Base-by-base conservation (phyloP, 2,888 invertebrate genomes). In the Drosophila mulleri region DNA sequence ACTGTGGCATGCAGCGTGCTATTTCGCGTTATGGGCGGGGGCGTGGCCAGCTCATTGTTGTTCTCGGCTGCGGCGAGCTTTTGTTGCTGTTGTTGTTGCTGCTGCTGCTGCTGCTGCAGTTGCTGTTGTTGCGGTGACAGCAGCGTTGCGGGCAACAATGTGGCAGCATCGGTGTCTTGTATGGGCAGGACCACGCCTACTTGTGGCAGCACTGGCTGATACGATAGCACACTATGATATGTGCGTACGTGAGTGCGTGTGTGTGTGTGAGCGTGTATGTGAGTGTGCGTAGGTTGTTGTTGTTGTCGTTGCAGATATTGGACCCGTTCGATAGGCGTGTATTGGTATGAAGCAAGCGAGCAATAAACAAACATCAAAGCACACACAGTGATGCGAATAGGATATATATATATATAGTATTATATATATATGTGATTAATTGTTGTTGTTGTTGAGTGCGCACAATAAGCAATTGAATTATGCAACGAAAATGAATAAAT, bases 141-240 rank as follows among this genome's bases (percentile, higher is more conserved):
- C 63, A 89, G 71, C 42, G 83, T 90, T 63, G 82, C 73, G 20
- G 89, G 87, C 71, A 86, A 53, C 50, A 86, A 45, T 59, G 77
- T 71, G 41, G 59, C 67, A 47, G 54, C 37, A 50, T 44, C 72
- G 57, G 81, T 61, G 44, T 80, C 75, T 61, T 80, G 84, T 56
- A 72, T 78, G 57, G 90, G 88, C 78, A 78, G 45, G 18, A 75
- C 77, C 71, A 79, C 75, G 63, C 85, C 88, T 69, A 87, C 82
- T 88, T 89, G 90, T 56, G 91, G 87, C 72, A 74, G 61, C 58
- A 88, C 88, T 62, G 90, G 91, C 89, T 92, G 92, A 90, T 92
- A 92, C 68, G 92, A 92, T 72, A 92, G 87, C 80, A 92, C 92
- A 83, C 92, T 92, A 75, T 66, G 57, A 32, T 42, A 50, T 58